A percentile compares a stretch with the other conserved stretches of the same genome.
Conservation (phyloP, 1,140 invertebrate species). For the Ceratoteleas bidentatus region DNA sequence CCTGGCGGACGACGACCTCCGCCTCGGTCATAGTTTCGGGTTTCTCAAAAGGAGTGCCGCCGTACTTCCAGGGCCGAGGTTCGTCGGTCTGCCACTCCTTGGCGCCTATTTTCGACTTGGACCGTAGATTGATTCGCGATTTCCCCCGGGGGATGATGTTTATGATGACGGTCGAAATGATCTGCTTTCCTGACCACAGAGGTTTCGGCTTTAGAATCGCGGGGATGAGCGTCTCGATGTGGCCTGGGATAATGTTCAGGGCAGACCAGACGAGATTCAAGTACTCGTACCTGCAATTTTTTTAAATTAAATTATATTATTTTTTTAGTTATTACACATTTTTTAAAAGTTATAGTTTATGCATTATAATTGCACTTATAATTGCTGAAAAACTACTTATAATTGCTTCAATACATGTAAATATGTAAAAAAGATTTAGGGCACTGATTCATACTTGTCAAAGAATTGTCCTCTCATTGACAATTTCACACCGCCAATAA, state of each 20-base stretch:
- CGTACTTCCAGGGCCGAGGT: conserved; percentile 84
- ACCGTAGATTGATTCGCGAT: conserved; percentile 88
- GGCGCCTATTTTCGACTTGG: conserved; percentile 91
- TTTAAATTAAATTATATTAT: too few species aligned
- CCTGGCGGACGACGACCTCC: conserved; percentile 93
- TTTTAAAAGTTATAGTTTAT: too few species aligned
- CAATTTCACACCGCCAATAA: conserved; percentile 95
- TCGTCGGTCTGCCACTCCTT: conserved; percentile 87
- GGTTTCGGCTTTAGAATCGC: conserved; percentile 92
- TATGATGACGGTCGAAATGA: conserved; percentile 92
- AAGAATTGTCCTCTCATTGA: conserved; percentile 95
- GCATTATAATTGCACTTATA: too few species aligned
- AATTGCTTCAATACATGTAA: too few species aligned
- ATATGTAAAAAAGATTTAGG: too few species aligned
- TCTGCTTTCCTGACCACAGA: conserved; percentile 99
- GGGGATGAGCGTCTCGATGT: conserved; percentile 91
- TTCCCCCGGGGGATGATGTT: conserved; percentile 92
- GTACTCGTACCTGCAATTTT: conserved; percentile 86
- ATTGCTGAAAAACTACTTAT: too few species aligned
- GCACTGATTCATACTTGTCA: conserved; percentile 72
- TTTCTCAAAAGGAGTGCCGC: conserved; percentile 81
- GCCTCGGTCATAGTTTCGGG: conserved; percentile 91
- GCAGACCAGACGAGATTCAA: conserved; percentile 95
- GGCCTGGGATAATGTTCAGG: conserved; percentile 84
- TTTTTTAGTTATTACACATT: too few species aligned